Conservation (phyloP, 2,113 vertebrate species). For the Polypterus bichir region DNA sequence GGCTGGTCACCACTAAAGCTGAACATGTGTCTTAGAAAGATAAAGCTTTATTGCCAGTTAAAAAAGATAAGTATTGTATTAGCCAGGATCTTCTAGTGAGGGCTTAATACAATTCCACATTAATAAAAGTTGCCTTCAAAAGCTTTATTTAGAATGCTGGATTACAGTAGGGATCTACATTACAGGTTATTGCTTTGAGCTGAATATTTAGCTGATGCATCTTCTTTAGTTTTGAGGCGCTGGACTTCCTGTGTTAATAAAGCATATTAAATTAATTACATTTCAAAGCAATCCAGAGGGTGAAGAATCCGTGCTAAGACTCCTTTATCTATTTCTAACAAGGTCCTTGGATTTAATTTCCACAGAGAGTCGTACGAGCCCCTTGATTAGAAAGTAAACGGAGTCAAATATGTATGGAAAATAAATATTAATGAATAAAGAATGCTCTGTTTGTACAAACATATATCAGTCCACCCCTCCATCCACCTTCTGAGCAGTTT, state of each 20-base stretch:
- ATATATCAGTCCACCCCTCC: no score
- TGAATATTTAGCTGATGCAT: not conserved
- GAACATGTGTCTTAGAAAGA: conserved; percentile 16
- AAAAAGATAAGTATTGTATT: conserved; percentile 1
- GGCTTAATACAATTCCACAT: conserved; percentile 1
- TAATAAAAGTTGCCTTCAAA: conserved; percentile 10
- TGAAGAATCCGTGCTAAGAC: not conserved
- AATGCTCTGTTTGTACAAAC: no score
- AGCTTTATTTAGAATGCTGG: not conserved
- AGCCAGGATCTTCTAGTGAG: not conserved
- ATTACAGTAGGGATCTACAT: not conserved
- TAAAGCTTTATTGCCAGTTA: not conserved
- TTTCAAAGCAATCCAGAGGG: conserved; percentile 2
- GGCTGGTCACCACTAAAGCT: conserved; percentile 2
- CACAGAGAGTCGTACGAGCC: not conserved
- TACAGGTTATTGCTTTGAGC: not conserved
- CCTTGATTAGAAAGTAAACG: no score
- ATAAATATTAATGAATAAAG: no score
- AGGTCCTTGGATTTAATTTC: not conserved
- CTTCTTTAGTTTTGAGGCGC: not conserved
- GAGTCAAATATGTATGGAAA: no score
- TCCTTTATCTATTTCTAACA: not conserved
- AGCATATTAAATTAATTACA: conserved; percentile 8
- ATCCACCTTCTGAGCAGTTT: no score
- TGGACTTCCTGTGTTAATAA: not conserved